Evolutionary conservation across 2,888 invertebrate species (phyloP), one percentile per base, ranked within the genome.

Genomic region (Pandemis corylana): DNA sequence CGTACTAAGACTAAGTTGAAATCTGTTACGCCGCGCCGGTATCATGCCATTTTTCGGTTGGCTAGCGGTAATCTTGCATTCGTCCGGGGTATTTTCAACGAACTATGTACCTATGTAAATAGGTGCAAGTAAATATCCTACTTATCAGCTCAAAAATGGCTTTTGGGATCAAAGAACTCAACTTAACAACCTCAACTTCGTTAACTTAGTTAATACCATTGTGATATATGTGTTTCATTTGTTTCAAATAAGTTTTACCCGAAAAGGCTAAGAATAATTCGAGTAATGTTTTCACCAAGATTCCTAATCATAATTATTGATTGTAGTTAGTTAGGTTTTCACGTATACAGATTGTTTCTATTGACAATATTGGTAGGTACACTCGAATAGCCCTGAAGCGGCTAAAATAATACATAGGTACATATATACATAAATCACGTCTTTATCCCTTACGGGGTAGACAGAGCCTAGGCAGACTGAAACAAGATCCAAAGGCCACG

Each of bases 1-100:
- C 28, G 44, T 44, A 20, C 59, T 28, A 46, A 46, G 46, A 42
- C 13, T 42, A 13, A 20, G 36, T 49, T 41, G 36, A 56, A 73
- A 64, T 64, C 64, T 59, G 46, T 68, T 56, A 4, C 59, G n/a
- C 62, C 59, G 68, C 59, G n/a, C 62, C 59, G 68, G 56, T 64
- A 56, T 64, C 20, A n/a, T 56, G 59, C 67, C 41, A 68, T 68
- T 73, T 64, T 36, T 68, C 72, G 72, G 68, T 64, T 68, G 41
- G 68, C 62, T 68, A 44, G 56, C 64, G 49, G 15, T 46, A 68
- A 68, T 73, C 64, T 46, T 41, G 20, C 36, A 49, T 65, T 64
- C 49, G 64, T 20, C 63, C 53, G 20, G n/a, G 42, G 44, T 42
- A 44, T 44, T 46, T 68, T 28, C 0, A 41, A 36, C 12, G n/a